These are phyloP conservation scores for Axea sp. DNA, from an alignment of 2,888 invertebrate genomes.

Conservation along the genomic window DNA sequence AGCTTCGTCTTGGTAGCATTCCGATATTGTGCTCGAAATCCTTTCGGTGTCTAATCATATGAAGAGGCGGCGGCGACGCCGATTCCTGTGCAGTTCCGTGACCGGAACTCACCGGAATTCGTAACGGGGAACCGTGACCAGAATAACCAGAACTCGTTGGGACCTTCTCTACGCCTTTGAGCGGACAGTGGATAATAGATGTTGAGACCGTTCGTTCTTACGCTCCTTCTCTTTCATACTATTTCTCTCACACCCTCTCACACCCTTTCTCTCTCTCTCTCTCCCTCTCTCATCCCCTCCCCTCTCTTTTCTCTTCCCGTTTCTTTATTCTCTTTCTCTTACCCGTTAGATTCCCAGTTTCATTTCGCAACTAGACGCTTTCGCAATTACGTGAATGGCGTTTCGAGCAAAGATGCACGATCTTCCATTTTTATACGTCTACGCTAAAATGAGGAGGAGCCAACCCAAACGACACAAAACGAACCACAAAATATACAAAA, in stretches of 20 bases:
- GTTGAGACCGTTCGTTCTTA: conserved; percentile 15
- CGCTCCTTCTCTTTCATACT: not conserved
- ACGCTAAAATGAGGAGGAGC: conserved; percentile 21
- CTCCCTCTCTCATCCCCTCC: not conserved
- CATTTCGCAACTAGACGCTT: conserved; percentile 47
- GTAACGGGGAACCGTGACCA: conserved; percentile 71
- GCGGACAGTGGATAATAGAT: conserved; percentile 58
- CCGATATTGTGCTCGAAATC: conserved; percentile 71
- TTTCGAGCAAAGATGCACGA: conserved; percentile 33
- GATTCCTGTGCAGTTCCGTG: conserved; percentile 73
- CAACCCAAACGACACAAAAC: conserved; percentile 15
- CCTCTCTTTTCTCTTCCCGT: not conserved
- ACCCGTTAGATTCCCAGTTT: conserved; percentile 42
- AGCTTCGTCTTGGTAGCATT: conserved; percentile 68
- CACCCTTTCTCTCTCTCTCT: not conserved
- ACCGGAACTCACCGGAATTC: conserved; percentile 72
- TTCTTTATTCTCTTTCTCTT: conserved; percentile 3
- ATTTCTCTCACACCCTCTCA: not conserved
- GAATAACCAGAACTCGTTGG: conserved; percentile 70
- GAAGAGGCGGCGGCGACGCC: conserved; percentile 65
- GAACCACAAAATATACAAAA: not conserved
- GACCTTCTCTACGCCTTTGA: conserved; percentile 72
- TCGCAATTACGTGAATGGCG: conserved; percentile 49
- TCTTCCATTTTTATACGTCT: conserved; percentile 43
- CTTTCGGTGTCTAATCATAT: conserved; percentile 70